Conservation (phyloP, 2,888 invertebrate genomes). For the Podotricha telesiphe region DNA sequence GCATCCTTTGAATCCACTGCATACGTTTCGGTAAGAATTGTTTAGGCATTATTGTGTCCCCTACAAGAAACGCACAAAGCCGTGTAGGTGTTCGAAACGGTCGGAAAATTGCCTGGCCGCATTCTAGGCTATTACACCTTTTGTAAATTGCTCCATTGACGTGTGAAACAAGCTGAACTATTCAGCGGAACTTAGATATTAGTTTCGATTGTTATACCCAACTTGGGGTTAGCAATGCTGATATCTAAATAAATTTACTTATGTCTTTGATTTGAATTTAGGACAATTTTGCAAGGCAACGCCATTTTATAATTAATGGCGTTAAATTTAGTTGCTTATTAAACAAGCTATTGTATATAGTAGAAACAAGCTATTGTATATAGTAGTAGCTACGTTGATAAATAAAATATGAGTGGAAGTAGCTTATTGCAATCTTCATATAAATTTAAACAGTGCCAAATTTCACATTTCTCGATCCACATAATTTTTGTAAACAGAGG, state of each 20-base stretch:
- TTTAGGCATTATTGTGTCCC: slow-evolving; percentile 47
- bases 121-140: slow-evolving; percentile 44
- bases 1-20: slow-evolving; percentile 40
- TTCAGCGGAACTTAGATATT: slow-evolving; percentile 32
- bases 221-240: slow-evolving; percentile 24
- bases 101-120: slow-evolving; percentile 43
- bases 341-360: no score
- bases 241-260: slow-evolving; percentile 15
- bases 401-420: no score
- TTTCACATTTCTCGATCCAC: no score
- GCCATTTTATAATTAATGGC: no score
- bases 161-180: slow-evolving; percentile 36
- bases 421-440: no score
- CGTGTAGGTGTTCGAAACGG: slow-evolving; percentile 48
- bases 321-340: no score
- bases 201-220: slow-evolving; percentile 32
- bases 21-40: slow-evolving; percentile 47
- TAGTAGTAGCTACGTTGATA: no score
- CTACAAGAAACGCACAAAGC: slow-evolving; percentile 44
- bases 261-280: not conserved
- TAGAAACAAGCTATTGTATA: no score
- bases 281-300: no score
- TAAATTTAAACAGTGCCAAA: no score
- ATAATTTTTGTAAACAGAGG: no score
- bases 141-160: slow-evolving; percentile 39